These are phyloP conservation scores for Hippocampus comes DNA, from an alignment of 2,113 vertebrate genomes.

Conservation along the genomic window DNA sequence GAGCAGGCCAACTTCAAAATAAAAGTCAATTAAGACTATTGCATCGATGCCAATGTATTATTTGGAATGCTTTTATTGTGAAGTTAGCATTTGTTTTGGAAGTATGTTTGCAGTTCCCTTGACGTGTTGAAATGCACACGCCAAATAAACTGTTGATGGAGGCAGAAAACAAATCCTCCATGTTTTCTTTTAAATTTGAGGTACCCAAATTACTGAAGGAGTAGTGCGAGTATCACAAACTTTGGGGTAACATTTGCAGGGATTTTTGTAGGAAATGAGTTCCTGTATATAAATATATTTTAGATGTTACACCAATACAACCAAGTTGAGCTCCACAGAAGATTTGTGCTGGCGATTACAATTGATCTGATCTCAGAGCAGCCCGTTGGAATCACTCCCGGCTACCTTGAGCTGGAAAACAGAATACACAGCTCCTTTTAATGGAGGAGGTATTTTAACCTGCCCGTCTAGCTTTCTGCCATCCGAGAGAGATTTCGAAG, in stretches of 20 bases:
- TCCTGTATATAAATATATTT: not conserved
- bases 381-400: conserved; percentile 11
- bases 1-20: too few species aligned
- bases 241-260: not conserved
- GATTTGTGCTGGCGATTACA: conserved; percentile 1
- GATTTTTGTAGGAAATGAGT: not conserved
- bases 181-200: too few species aligned
- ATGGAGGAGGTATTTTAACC: not conserved
- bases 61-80: too few species aligned
- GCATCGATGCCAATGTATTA: too few species aligned
- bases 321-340: not conserved
- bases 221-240: too few species aligned
- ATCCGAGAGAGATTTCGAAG: not conserved
- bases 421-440: conserved; percentile 9
- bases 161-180: too few species aligned
- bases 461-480: not conserved
- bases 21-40: too few species aligned
- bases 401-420: conserved; percentile 5
- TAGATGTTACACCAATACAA: not conserved
- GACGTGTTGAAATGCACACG: too few species aligned
- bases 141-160: too few species aligned
- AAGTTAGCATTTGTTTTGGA: too few species aligned
- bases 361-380: conserved; percentile 24
- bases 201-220: too few species aligned
- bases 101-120: too few species aligned